A percentile compares a stretch with the other conserved stretches of the same genome.
phyloP scores from a whole-genome alignment of 2,113 vertebrate genomes.

The Hyla sarda region DNA sequence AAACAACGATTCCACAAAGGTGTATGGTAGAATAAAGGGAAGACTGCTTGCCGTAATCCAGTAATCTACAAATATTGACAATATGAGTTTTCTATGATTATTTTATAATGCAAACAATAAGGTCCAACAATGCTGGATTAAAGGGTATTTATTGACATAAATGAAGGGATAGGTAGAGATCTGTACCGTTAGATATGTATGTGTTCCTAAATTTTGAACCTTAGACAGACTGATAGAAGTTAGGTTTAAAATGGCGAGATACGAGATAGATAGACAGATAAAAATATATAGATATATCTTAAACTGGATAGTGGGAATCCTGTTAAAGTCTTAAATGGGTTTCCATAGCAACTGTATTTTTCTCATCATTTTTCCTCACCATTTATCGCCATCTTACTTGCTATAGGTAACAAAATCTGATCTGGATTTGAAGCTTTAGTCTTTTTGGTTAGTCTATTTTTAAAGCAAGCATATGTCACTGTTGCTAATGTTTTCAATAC shows the following conservation, averaged over 20 bases:
- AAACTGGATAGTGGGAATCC: not conserved
- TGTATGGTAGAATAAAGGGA: not conserved
- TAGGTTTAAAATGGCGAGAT: not conserved
- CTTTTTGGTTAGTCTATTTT: conserved; percentile 19
- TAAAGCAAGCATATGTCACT: not conserved
- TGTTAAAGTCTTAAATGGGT: not conserved
- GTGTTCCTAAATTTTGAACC: too few species aligned
- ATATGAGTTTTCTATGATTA: not conserved
- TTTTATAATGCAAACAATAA: not conserved
- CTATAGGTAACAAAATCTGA: conserved; percentile 7
- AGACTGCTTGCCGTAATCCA: not conserved
- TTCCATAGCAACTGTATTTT: not conserved
- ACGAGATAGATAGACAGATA: not conserved
- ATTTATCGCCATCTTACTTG: not conserved
- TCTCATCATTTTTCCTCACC: not conserved
- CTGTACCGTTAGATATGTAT: too few species aligned
- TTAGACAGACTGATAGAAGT: not conserved
- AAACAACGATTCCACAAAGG: not conserved
- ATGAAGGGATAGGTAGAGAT: too few species aligned
- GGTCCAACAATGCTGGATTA: not conserved
- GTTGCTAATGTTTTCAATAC: not conserved
- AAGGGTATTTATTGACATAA: too few species aligned
- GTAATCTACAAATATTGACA: not conserved
- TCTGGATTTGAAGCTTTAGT: not conserved
- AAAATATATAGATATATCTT: not conserved